A percentile compares a stretch with the other conserved stretches of the same genome.
These are phyloP conservation scores for Notospermus geniculatus DNA, from an alignment of 1,140 invertebrate genomes.

Conservation along the genomic window DNA sequence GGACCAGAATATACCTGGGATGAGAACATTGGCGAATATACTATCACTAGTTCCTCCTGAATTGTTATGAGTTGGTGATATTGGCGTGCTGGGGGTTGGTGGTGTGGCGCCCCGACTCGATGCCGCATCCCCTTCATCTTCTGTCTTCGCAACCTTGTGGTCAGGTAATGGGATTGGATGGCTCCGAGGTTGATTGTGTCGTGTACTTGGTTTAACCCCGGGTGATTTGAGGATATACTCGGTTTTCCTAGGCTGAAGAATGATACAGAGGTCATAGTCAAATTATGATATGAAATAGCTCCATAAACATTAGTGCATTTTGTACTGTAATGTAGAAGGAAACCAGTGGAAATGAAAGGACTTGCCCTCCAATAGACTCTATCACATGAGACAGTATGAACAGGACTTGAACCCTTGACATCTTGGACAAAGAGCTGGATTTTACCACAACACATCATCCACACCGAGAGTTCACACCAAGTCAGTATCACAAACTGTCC, in stretches of 20 bases:
- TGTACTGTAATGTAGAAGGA: too few relatives aligned
- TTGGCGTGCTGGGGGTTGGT: conserved; percentile 46
- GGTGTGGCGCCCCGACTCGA: conserved; percentile 32
- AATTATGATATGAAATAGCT: background rate
- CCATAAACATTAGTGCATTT: too few relatives aligned
- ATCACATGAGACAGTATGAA: too few relatives aligned
- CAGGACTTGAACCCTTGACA: too few relatives aligned
- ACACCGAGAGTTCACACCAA: too few relatives aligned
- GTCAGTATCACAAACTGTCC: too few relatives aligned
- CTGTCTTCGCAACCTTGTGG: background rate
- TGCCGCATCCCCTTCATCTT: conserved; percentile 29
- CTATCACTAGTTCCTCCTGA: conserved; percentile 46
- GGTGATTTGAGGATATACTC: conserved; percentile 84
- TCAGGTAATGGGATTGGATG: conserved; percentile 25
- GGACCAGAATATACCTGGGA: conserved; percentile 34
- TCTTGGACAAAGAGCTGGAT: too few relatives aligned
- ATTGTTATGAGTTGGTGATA: conserved; percentile 29
- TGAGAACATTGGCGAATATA: conserved; percentile 59
- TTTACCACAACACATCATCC: too few relatives aligned
- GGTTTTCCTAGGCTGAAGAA: conserved; percentile 73
- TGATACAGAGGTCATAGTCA: conserved; percentile 22
- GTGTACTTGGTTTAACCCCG: conserved; percentile 73
- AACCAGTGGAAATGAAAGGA: too few relatives aligned
- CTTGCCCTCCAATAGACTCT: too few relatives aligned
- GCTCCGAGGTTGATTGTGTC: conserved; percentile 28